phyloP scores from a whole-genome alignment of 2,113 vertebrate genomes.

The Labeo catla region DNA sequence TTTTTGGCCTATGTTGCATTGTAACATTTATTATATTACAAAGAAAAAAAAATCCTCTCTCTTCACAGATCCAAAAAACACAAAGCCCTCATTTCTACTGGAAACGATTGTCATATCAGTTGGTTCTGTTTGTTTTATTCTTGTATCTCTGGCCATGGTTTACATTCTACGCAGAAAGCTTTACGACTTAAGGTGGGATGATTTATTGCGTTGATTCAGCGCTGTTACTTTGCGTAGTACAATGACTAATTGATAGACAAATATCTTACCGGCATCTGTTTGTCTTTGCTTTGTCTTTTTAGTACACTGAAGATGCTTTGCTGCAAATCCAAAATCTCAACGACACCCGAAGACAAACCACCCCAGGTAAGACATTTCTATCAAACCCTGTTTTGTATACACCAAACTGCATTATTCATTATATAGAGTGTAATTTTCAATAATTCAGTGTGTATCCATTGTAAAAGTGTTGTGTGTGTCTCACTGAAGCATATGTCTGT shows the following conservation, averaged over 20 bases:
- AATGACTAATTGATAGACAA: background rate
- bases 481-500: background rate
- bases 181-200: conserved; percentile 15
- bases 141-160: conserved; percentile 6
- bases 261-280: background rate
- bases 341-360: conserved; percentile 43
- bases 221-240: no score
- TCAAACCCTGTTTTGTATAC: background rate
- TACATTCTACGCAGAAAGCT: conserved; percentile 13
- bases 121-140: background rate
- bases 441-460: background rate
- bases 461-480: background rate
- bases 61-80: background rate
- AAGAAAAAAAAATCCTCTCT: background rate
- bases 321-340: conserved; percentile 42
- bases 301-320: conserved; percentile 27
- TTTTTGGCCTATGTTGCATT: no score
- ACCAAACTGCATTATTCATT: background rate
- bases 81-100: background rate
- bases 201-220: background rate
- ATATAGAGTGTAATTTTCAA: background rate
- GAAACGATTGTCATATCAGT: background rate
- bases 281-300: background rate
- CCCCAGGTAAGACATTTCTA: conserved; percentile 35
- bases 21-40: background rate